Conservation (phyloP, 2,797 vertebrate species). For the Pseudochirops corinnae region DNA sequence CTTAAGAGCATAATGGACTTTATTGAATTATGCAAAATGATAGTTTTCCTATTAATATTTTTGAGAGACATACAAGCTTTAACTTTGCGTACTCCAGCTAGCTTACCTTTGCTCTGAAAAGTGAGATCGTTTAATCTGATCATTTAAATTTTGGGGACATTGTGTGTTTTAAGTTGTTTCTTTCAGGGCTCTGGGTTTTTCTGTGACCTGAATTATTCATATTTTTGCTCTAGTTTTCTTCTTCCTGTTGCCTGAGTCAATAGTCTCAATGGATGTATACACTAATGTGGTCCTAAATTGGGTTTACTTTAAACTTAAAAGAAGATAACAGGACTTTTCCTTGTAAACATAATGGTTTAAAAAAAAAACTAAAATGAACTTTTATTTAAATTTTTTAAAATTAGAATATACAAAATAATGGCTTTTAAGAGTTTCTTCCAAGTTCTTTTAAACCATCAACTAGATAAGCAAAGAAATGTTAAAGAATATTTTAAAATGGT, state of each 20-base stretch:
- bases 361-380: conserved; percentile 32
- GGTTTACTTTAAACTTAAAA: conserved; percentile 46
- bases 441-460: conserved; percentile 42
- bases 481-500: conserved; percentile 33
- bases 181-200: not conserved
- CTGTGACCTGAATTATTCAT: conserved; percentile 16
- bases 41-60: conserved; percentile 31
- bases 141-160: conserved; percentile 34
- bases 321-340: conserved; percentile 10
- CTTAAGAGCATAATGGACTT: conserved; percentile 40
- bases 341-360: conserved; percentile 32
- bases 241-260: conserved; percentile 3
- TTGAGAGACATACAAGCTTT: conserved; percentile 38
- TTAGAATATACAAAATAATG: conserved; percentile 37
- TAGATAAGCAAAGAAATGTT: conserved; percentile 47
- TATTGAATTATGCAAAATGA: conserved; percentile 36
- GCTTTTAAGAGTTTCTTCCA: conserved; percentile 52
- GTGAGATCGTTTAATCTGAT: conserved; percentile 49
- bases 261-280: conserved; percentile 33
- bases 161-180: conserved; percentile 35
- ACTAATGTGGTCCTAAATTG: not conserved
- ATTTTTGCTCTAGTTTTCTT: conserved; percentile 33
- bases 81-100: not conserved
- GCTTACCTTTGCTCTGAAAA: conserved; percentile 44
- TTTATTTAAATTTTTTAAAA: conserved; percentile 56